Percentiles rank a stretch among this genome's conserved stretches.
These are phyloP conservation scores for Dromococcyx pavoninus DNA, from an alignment of 2,797 vertebrate genomes.

Conservation along the genomic window DNA sequence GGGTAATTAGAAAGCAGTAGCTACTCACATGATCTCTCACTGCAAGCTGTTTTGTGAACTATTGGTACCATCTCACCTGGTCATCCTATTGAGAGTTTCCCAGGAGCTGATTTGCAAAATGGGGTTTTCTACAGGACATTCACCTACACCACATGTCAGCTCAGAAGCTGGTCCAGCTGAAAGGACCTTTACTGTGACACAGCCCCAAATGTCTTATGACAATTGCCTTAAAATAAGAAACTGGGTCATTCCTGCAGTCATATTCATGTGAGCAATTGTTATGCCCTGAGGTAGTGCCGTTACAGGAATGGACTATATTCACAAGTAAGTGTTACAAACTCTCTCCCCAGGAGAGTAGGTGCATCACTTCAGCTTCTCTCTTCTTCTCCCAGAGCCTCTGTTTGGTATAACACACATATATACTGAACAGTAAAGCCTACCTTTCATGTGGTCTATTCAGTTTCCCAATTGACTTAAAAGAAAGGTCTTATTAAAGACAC, in stretches of 20 bases:
- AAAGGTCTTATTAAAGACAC: constrained; percentile 18
- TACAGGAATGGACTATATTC: neutral
- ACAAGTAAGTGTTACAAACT: neutral
- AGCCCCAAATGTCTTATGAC: neutral
- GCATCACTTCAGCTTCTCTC: neutral
- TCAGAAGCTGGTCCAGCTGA: neutral
- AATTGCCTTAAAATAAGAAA: constrained; percentile 40
- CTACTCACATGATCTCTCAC: neutral
- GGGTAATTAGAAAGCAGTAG: neutral
- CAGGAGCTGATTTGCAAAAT: neutral
- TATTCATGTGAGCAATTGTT: neutral
- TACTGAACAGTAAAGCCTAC: neutral
- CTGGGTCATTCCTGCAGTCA: constrained; percentile 11
- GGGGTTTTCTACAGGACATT: neutral
- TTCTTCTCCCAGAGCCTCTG: neutral
- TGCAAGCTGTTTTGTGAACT: neutral
- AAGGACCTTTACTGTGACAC: neutral
- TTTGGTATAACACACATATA: neutral
- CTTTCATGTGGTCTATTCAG: neutral
- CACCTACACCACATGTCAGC: neutral
- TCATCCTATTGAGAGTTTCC: neutral
- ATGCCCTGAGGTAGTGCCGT: neutral
- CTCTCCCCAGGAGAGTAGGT: neutral
- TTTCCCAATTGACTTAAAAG: constrained; percentile 1
- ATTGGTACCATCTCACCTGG: neutral